phyloP scores from a whole-genome alignment of 2,113 vertebrate genomes.

The Bagarius yarrelli region DNA sequence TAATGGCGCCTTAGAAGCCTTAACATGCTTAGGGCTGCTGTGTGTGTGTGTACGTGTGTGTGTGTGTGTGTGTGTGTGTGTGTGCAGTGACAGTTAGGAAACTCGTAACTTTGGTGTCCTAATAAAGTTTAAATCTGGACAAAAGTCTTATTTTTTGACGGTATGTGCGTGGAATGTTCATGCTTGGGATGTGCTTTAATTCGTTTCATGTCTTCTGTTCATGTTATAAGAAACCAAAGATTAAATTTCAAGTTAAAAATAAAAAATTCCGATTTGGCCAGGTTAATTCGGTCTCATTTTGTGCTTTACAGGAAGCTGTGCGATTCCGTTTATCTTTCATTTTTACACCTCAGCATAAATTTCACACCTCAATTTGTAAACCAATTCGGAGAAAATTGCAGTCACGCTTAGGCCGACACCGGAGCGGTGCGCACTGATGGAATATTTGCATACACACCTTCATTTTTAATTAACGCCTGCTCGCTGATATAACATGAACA shows the following conservation, averaged over 20 bases:
- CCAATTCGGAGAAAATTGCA: conserved; percentile 48
- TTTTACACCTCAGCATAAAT: conserved; percentile 52
- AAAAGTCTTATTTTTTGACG: not conserved
- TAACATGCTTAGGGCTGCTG: not conserved
- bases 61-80: not conserved
- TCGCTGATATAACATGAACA: conserved; percentile 21
- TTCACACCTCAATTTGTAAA: conserved; percentile 53
- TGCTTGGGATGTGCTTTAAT: not conserved
- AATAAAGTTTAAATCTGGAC: not conserved
- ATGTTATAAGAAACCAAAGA: not conserved
- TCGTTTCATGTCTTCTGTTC: not conserved
- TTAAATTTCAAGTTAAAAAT: not conserved
- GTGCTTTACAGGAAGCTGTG: conserved; percentile 24
- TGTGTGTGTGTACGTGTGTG: conserved; percentile 10
- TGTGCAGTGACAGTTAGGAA: not conserved
- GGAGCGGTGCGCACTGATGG: not conserved
- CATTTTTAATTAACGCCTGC: conserved; percentile 14
- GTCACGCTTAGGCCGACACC: conserved; percentile 31
- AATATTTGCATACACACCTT: conserved; percentile 21
- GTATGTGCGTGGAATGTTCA: too few species aligned
- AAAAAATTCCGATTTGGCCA: not conserved
- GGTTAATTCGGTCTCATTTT: conserved; percentile 15
- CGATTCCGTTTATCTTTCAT: conserved; percentile 47
- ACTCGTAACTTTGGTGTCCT: not conserved
- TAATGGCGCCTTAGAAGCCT: not conserved